Base-by-base conservation (phyloP, 2,797 vertebrate genomes). In the Anas bahamensis region DNA sequence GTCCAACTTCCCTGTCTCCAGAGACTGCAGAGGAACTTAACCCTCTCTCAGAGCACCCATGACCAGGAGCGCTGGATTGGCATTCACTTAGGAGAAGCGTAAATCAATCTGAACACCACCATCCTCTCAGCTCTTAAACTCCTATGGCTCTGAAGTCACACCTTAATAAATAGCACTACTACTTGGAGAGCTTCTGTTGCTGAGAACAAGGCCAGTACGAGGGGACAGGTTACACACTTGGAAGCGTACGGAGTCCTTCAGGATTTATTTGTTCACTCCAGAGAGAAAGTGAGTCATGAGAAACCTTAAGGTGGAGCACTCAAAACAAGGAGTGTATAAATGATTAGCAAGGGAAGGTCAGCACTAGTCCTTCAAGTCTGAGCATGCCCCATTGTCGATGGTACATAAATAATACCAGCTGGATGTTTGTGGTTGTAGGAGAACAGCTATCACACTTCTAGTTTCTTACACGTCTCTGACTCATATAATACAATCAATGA, bases 281-380 rank as follows among this genome's bases (percentile, higher is more conserved):
- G 78, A 97, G 91, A 94, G 93, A 96, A 97, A 96, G 89, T 97
- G 97, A 97, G 95, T 98, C 97, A 97, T 95, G 86, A 95, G 95
- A 96, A 97, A 87, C 73, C 91, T 93, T 96, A 95, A 97, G 97
- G 97, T 94, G 97, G 96, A 97, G 97, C 79, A 59, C 85, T 86
- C 89, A 86, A 95, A 97, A 96, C 92, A 97, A 97, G 96, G 97
- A 97, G 95, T 96, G 96, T 94, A 94, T 83, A 94, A 93, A 88
- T 91, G 89, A 96, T 97, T 96, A 95, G 90, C 91, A 89, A 89
- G 91, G 94, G 95, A 96, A 97, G 96, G 96, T 93, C 95, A 96
- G 93, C 93, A 83, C 72, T 29, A 73, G 79, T 53, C 86, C 86
- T 89, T 97, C 97, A 97, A 96, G 97, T 82, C 96, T 93, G 95